Evolutionary conservation across 2,113 vertebrate genomes (phyloP), one percentile per base, ranked within the genome.

Genomic region (Anoura caudifer): DNA sequence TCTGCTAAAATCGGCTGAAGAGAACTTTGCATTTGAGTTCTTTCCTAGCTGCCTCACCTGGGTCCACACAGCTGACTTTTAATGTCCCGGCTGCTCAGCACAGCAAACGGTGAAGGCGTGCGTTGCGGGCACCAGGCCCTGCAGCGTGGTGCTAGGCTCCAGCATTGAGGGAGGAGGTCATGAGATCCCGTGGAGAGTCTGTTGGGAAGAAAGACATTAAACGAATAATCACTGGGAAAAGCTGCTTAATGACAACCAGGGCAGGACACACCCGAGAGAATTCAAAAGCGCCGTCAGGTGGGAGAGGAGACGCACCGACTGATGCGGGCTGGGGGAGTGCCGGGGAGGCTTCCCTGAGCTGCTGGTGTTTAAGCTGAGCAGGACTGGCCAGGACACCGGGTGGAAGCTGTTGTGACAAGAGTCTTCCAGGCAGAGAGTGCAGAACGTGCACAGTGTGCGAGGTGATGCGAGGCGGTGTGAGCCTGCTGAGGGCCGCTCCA

Each of bases 401-500:
- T 13, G 7, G n/a, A 45, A 38, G 33, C 3, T 17, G 20, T 5
- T 47, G 4, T 19, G 59, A 59, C 13, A 24, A 15, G 5, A 43
- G 15, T 1, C 59, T 36, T 70, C 43, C 24, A 38, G 70, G 36
- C 33, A 10, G 36, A 61, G 77, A 38, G 16, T 14, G 61, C 31
- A 50, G 43, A 43, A 7, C 17, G 17, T 11, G 28, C 13, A 2
- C 65, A 2, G 50, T 7, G 16, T 54, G 36, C 36, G 1, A 33
- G 5, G 22, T 7, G 19, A 19, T 2, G 72, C 43, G 0, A 22
- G 7, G 26, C 9, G 28, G 24, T 2, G 72, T 4, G 0, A 16
- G 63, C 45, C 73, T 70, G 47, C 47, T 20, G n/a, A 0, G 28
- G 79, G 26, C 0, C 0, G 0, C 26, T 19, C 26, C 0, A 5